Evolutionary conservation across 1,140 invertebrate species (phyloP).

Genomic region (Dinoponera quadriceps): DNA sequence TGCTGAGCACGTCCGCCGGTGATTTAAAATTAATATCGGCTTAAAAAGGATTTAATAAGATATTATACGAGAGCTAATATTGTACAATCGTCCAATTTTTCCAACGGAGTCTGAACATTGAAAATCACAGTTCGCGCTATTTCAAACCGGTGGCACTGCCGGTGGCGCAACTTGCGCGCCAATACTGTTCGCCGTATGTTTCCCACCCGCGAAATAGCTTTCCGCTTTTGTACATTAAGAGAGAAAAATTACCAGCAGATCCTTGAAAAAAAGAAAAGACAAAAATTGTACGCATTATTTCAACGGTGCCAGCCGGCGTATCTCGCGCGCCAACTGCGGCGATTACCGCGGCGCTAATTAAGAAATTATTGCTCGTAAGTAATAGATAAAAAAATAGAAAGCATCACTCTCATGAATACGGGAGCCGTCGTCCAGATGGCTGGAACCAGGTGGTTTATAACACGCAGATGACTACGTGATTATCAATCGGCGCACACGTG

Average conservation of each 20-base stretch:
- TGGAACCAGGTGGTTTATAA: no score
- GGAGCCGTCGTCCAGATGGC: not conserved
- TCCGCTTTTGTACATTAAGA: not conserved
- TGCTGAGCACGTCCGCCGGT: not conserved
- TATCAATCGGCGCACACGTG: not conserved
- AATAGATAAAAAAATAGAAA: not conserved
- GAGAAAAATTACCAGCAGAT: no score
- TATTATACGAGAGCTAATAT: no score
- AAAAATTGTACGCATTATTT: no score
- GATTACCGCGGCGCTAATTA: no score
- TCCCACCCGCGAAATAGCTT: not conserved
- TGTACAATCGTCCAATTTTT: no score
- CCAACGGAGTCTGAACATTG: no score
- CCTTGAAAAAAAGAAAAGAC: no score
- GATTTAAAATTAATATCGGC: conserved; percentile 6
- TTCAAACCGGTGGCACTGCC: not conserved
- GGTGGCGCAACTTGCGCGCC: not conserved
- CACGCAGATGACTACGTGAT: not conserved
- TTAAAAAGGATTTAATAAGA: not conserved
- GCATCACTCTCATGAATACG: not conserved
- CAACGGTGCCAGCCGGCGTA: no score
- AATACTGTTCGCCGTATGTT: not conserved
- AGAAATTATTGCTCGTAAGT: not conserved
- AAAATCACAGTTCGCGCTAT: not conserved
- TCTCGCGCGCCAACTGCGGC: no score